Evolutionary conservation across 2,113 vertebrate species (phyloP).

Genomic region (Apodemus speciosus): DNA sequence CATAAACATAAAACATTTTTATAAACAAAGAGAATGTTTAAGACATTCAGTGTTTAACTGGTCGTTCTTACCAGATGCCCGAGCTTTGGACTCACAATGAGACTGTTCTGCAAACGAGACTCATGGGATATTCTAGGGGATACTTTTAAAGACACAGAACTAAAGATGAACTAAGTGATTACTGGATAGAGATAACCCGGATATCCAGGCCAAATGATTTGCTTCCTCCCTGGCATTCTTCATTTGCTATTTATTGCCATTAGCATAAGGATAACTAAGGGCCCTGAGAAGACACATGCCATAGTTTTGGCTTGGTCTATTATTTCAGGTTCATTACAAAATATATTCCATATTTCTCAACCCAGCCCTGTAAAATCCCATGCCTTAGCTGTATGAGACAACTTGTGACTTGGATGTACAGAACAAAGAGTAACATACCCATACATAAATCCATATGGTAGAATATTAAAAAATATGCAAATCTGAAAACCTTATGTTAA

Average conservation of each 20-base stretch:
- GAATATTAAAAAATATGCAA: not conserved
- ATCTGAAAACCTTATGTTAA: not conserved
- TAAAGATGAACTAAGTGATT: not conserved
- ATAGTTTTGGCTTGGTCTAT: not conserved
- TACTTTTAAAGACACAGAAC: not conserved
- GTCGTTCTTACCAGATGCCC: not conserved
- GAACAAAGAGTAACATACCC: not conserved
- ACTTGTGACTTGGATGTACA: not conserved
- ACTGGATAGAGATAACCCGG: not conserved
- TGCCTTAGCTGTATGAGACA: not conserved
- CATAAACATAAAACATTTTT: too few species aligned
- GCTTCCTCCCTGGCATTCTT: not conserved
- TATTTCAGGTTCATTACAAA: conserved; percentile 17
- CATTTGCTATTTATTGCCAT: not conserved
- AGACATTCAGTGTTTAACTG: not conserved
- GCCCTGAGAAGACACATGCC: not conserved
- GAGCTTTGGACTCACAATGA: not conserved
- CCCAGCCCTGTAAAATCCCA: not conserved
- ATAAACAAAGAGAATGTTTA: not conserved
- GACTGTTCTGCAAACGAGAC: not conserved
- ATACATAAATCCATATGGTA: too few species aligned
- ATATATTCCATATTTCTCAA: not conserved
- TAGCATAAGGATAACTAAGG: not conserved
- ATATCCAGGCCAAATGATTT: not conserved
- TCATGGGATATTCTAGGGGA: too few species aligned